Conservation (phyloP, 2,113 vertebrate genomes). For the Rhea pennata region DNA sequence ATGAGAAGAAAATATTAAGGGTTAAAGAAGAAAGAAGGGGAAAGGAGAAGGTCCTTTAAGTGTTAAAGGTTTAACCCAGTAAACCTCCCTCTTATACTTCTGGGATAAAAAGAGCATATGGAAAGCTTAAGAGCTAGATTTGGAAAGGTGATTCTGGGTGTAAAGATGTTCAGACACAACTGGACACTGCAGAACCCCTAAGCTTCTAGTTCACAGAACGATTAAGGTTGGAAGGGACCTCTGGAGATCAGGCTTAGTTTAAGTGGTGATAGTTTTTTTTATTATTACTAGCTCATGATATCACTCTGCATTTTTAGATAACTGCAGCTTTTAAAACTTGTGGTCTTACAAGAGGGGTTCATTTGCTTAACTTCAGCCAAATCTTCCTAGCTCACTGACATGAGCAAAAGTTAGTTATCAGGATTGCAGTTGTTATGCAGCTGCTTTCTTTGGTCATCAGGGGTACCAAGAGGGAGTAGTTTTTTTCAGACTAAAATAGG, state of each 20-base stretch:
- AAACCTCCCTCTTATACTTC: constrained; percentile 37
- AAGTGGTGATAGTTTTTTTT: too few species aligned
- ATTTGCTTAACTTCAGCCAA: not conserved
- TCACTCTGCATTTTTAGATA: not conserved
- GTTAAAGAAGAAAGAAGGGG: not conserved
- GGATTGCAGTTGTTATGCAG: not conserved
- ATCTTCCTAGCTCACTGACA: not conserved
- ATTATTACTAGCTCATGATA: too few species aligned
- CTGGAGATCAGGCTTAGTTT: too few species aligned
- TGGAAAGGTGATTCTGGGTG: not conserved
- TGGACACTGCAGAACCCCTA: constrained; percentile 3
- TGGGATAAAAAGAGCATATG: constrained; percentile 44
- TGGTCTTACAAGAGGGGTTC: not conserved
- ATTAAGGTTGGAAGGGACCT: too few species aligned
- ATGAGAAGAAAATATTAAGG: not conserved
- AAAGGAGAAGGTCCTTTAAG: not conserved
- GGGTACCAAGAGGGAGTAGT: not conserved
- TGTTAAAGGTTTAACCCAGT: constrained; percentile 53
- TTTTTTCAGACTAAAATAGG: not conserved
- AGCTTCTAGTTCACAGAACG: not conserved
- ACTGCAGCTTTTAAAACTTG: not conserved
- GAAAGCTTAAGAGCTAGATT: constrained; percentile 38
- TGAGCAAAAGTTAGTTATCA: not conserved
- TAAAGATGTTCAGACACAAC: constrained; percentile 18
- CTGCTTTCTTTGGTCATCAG: not conserved